Evolutionary conservation across 2,113 vertebrate genomes (phyloP).

Genomic region (Coturnix japonica): DNA sequence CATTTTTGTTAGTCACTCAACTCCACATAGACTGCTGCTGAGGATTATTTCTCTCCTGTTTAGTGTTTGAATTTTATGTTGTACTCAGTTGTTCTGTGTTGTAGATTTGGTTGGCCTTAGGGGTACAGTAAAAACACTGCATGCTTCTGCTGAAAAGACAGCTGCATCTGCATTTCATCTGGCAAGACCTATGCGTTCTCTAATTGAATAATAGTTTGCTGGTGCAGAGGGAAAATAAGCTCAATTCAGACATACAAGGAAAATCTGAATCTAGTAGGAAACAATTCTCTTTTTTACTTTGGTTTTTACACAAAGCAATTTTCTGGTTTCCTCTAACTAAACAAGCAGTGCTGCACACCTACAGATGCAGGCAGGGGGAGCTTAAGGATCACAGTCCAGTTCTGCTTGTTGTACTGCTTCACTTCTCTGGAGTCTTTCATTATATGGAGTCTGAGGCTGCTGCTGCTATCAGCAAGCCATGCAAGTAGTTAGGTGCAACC

Average conservation of each 20-base stretch:
- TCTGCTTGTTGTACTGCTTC: neutral
- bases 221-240: neutral
- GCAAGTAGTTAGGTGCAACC: neutral
- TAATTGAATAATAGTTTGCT: neutral
- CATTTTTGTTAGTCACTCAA: neutral
- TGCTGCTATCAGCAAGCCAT: fast-evolving
- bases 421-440: neutral
- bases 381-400: neutral
- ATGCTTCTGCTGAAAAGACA: neutral
- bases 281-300: neutral
- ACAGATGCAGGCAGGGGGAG: slow-evolving; percentile 29
- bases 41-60: neutral
- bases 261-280: neutral
- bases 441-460: neutral
- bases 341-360: fast-evolving
- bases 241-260: neutral
- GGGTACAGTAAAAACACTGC: neutral
- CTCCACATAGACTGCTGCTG: neutral
- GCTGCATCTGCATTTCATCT: neutral
- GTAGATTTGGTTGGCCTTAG: neutral
- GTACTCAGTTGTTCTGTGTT: neutral
- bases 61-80: neutral
- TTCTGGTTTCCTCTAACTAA: neutral
- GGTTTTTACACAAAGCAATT: neutral
- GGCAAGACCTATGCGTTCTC: neutral